Percentiles rank a stretch among this genome's conserved stretches.
These are phyloP conservation scores for Oegoconia quadripuncta DNA, from an alignment of 2,888 invertebrate species.

Conservation along the genomic window DNA sequence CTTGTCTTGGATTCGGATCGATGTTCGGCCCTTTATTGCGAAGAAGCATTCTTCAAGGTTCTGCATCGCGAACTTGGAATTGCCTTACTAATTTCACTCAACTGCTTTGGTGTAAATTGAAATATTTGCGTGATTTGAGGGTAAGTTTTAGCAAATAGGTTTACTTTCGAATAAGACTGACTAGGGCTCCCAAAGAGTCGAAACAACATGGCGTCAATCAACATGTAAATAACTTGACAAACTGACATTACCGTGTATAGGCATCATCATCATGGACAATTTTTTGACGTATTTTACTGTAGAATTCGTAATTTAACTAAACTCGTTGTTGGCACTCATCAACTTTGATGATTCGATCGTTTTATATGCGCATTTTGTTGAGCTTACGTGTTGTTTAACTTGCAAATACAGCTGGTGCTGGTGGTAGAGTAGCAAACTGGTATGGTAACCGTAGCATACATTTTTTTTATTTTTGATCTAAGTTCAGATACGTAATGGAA, in stretches of 20 bases:
- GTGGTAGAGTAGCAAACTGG: constrained; percentile 12
- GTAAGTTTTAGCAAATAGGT: constrained; percentile 53
- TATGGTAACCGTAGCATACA: constrained; percentile 14
- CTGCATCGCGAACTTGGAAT: constrained; percentile 85
- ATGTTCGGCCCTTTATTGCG: constrained; percentile 83
- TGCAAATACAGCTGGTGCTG: constrained; percentile 6
- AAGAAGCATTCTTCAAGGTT: constrained; percentile 83
- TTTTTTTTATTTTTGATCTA: neutral
- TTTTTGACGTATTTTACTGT: constrained; percentile 8
- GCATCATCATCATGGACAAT: constrained; percentile 29
- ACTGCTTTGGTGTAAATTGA: constrained; percentile 81
- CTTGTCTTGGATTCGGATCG: constrained; percentile 79
- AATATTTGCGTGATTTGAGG: constrained; percentile 72
- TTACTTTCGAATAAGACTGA: constrained; percentile 34
- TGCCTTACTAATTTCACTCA: constrained; percentile 80
- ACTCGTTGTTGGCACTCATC: neutral
- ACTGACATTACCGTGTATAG: constrained; percentile 56
- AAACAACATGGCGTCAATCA: constrained; percentile 72
- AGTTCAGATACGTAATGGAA: neutral
- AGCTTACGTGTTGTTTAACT: neutral
- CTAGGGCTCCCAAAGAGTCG: constrained; percentile 62
- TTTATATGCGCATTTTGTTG: neutral
- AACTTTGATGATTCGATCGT: neutral
- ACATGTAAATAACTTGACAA: constrained; percentile 65
- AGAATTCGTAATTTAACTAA: neutral